These are phyloP conservation scores for Rhyacophila brunnea DNA, from an alignment of 1,140 invertebrate genomes.

Conservation along the genomic window DNA sequence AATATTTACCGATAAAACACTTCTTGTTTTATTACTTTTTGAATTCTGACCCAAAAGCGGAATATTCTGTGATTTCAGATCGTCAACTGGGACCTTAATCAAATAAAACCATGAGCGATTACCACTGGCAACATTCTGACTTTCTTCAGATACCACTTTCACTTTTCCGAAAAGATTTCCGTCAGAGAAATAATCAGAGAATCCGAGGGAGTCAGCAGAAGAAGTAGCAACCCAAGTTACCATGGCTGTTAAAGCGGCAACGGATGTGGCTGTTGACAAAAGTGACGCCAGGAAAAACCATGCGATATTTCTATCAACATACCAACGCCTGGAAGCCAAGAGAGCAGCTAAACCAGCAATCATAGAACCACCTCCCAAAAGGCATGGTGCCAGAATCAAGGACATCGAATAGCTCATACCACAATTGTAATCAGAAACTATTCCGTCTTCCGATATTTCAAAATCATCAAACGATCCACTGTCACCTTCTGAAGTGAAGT, in stretches of 20 bases:
- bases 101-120: constrained; percentile 5
- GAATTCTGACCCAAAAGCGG: constrained; percentile 20
- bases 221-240: constrained; percentile 43
- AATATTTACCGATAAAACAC: constrained; percentile 58
- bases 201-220: constrained; percentile 34
- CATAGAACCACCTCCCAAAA: constrained; percentile 54
- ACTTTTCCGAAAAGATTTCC: constrained; percentile 23
- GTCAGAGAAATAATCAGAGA: constrained; percentile 28
- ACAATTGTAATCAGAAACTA: no score
- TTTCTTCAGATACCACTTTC: constrained; percentile 3
- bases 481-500: no score
- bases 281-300: constrained; percentile 58
- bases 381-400: constrained; percentile 43
- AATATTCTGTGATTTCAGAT: constrained; percentile 19
- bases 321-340: constrained; percentile 63
- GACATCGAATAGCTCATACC: not conserved
- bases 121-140: not conserved
- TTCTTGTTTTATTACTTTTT: constrained; percentile 39
- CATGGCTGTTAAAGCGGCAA: constrained; percentile 44
- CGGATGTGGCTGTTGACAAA: constrained; percentile 49
- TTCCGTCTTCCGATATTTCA: no score
- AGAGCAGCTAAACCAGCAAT: constrained; percentile 56
- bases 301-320: constrained; percentile 63
- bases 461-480: no score
- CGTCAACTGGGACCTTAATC: constrained; percentile 19